A percentile compares a stretch with the other conserved stretches of the same genome.
Conservation (phyloP, 2,113 vertebrate species). For the Microtus oregoni region DNA sequence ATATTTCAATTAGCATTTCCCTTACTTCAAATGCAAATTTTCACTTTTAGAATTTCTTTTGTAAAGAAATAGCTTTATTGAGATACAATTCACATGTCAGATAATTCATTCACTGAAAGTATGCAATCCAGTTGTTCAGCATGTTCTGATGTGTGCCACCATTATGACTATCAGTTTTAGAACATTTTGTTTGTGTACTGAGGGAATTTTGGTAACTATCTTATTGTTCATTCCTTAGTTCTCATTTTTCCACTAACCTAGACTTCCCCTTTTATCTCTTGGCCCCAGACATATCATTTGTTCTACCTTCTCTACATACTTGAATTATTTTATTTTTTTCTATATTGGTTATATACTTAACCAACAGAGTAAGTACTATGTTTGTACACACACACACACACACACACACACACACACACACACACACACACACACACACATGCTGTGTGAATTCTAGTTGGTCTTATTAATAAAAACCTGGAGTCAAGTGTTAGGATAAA, state of each 20-base stretch:
- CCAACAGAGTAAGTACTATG: not conserved
- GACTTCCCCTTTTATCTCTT: not conserved
- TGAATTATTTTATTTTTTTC: not conserved
- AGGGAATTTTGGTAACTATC: not conserved
- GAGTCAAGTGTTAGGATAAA: too few species aligned
- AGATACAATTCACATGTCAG: not conserved
- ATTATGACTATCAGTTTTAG: not conserved
- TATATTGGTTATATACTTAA: not conserved
- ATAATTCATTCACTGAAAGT: not conserved
- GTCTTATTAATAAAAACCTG: too few species aligned
- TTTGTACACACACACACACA: not conserved
- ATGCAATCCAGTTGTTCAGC: not conserved
- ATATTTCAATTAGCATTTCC: not conserved
- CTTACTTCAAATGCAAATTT: slow-evolving; percentile 4
- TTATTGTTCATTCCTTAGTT: not conserved
- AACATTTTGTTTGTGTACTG: not conserved
- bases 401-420: too few species aligned
- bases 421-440: not conserved
- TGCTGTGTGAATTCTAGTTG: too few species aligned
- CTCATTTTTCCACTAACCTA: not conserved
- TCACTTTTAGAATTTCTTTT: not conserved
- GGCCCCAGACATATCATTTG: not conserved
- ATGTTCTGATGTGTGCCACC: not conserved
- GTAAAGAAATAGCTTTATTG: not conserved
- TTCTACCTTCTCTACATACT: not conserved